These are phyloP conservation scores for Okapia johnstoni DNA, from an alignment of 2,113 vertebrate species.

Conservation along the genomic window DNA sequence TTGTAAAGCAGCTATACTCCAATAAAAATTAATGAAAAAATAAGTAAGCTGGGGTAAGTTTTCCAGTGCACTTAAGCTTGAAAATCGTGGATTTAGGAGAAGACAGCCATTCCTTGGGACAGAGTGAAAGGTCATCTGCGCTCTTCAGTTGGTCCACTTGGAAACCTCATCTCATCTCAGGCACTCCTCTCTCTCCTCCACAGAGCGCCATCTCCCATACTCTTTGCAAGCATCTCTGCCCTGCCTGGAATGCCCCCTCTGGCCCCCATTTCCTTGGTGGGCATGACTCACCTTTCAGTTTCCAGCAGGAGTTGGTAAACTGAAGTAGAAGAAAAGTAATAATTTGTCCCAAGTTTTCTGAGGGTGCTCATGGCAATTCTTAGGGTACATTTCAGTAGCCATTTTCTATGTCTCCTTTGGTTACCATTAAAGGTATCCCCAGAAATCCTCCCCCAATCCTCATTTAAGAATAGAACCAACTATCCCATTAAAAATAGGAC, in stretches of 20 bases:
- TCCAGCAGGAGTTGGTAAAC: neutral
- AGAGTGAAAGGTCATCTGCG: accelerated
- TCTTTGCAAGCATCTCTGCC: neutral
- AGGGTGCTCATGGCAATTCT: neutral
- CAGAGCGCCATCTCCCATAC: neutral
- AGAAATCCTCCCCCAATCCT: neutral
- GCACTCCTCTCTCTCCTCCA: neutral
- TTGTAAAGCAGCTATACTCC: neutral
- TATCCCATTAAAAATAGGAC: conserved; percentile 15
- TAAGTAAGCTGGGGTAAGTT: neutral
- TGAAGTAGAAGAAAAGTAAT: neutral
- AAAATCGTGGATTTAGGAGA: neutral
- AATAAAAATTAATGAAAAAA: neutral
- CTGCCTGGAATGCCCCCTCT: neutral
- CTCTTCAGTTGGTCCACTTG: too few relatives aligned
- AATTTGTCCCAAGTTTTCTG: neutral
- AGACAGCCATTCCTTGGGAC: accelerated
- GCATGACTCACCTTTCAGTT: neutral
- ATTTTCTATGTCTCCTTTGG: neutral
- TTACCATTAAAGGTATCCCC: conserved; percentile 10
- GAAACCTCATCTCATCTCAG: neutral
- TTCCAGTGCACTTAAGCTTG: neutral
- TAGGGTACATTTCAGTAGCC: conserved; percentile 18
- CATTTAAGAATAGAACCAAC: neutral
- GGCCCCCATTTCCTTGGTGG: neutral